These are phyloP conservation scores for Atherinosoma microstoma DNA, from an alignment of 2,797 vertebrate species.

Conservation along the genomic window DNA sequence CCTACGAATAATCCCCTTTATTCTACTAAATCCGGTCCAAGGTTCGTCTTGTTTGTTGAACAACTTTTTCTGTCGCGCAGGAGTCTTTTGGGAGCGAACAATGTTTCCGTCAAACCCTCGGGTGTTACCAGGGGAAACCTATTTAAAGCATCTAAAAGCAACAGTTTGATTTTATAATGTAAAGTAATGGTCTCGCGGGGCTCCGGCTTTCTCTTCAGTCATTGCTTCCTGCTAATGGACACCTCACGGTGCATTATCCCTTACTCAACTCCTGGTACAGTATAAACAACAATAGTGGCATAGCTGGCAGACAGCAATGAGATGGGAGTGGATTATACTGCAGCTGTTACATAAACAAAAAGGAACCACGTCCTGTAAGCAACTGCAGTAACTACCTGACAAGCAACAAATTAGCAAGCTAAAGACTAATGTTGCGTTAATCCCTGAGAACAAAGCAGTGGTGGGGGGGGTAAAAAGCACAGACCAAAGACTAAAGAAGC, in stretches of 20 bases:
- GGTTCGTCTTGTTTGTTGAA: background rate
- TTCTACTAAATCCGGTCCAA: background rate
- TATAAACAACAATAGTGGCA: background rate
- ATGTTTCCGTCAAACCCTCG: background rate
- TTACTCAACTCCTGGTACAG: background rate
- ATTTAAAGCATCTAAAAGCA: too few species aligned
- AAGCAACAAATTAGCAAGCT: background rate
- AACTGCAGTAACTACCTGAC: conserved; percentile 3
- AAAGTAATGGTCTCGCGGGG: too few species aligned
- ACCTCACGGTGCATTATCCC: background rate
- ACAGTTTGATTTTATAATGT: too few species aligned
- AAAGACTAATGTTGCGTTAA: background rate
- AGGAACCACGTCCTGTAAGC: conserved; percentile 1
- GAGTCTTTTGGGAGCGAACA: too few species aligned
- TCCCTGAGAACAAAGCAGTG: too few species aligned
- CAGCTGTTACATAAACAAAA: conserved; percentile 1
- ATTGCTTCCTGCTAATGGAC: background rate
- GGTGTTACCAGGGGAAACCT: background rate
- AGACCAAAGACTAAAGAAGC: background rate
- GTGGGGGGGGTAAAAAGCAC: background rate
- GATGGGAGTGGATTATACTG: background rate
- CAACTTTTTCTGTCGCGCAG: too few species aligned
- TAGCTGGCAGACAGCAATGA: background rate
- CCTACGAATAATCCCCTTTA: background rate
- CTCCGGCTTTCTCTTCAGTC: too few species aligned